Conservation (phyloP, 1,140 invertebrate genomes). For the Stegodyphus mimosarum region DNA sequence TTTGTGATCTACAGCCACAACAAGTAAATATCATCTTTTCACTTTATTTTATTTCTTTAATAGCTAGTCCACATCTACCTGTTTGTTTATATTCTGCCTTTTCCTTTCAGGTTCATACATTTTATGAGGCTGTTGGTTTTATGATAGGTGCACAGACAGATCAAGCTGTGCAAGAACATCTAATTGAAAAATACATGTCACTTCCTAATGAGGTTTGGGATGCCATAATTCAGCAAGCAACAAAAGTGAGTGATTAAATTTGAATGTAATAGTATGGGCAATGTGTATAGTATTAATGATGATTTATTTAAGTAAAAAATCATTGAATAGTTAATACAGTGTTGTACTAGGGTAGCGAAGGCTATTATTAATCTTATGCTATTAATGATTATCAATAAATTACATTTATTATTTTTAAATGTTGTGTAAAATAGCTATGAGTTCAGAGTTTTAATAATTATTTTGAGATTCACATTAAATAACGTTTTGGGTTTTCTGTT, state of each 20-base stretch:
- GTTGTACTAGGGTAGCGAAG: no score
- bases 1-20: conserved; percentile 97
- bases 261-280: no score
- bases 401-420: no score
- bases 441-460: no score
- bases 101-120: conserved; percentile 90
- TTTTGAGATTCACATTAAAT: no score
- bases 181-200: conserved; percentile 98
- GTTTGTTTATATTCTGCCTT: background rate
- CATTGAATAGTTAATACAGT: no score
- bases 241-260: conserved; percentile 73
- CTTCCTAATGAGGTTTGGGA: conserved; percentile 99
- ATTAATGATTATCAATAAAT: no score
- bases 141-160: conserved; percentile 98
- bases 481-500: no score
- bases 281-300: no score
- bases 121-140: conserved; percentile 99
- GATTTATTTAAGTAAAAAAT: no score
- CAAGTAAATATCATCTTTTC: conserved; percentile 74
- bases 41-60: conserved; percentile 10
- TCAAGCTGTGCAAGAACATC: conserved; percentile 85
- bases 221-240: conserved; percentile 96
- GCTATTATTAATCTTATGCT: no score
- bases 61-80: background rate
- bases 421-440: no score